Conservation (phyloP, 2,797 vertebrate genomes). For the Bradypus variegatus region DNA sequence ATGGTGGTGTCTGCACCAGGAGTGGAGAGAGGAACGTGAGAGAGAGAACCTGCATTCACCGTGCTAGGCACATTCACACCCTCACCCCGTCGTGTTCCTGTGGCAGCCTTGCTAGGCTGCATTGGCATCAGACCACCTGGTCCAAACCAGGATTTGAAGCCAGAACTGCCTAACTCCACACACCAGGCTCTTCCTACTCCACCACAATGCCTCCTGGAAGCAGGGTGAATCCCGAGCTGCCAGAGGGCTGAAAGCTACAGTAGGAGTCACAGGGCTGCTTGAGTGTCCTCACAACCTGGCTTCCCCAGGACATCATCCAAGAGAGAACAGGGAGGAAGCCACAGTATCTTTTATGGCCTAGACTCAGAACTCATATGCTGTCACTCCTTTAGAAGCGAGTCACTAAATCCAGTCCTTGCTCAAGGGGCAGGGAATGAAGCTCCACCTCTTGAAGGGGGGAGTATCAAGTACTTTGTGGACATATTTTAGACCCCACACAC, state of each 20-base stretch:
- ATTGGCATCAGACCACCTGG: neutral
- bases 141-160: neutral
- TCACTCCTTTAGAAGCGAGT: neutral
- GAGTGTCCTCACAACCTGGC: neutral
- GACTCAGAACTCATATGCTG: rapidly evolving
- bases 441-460: neutral
- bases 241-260: no score
- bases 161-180: neutral
- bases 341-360: neutral
- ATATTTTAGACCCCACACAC: no score
- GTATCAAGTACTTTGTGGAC: neutral
- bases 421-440: neutral
- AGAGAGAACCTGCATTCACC: neutral
- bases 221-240: neutral
- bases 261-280: neutral
- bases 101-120: neutral
- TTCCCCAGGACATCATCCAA: rapidly evolving
- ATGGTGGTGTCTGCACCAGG: neutral
- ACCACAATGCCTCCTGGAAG: neutral
- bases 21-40: neutral
- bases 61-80: rapidly evolving
- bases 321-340: neutral
- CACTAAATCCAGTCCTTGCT: neutral
- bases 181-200: neutral
- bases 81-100: neutral